Evolutionary conservation across 2,797 vertebrate species (phyloP).

Genomic region (Sebastes oblongus): DNA sequence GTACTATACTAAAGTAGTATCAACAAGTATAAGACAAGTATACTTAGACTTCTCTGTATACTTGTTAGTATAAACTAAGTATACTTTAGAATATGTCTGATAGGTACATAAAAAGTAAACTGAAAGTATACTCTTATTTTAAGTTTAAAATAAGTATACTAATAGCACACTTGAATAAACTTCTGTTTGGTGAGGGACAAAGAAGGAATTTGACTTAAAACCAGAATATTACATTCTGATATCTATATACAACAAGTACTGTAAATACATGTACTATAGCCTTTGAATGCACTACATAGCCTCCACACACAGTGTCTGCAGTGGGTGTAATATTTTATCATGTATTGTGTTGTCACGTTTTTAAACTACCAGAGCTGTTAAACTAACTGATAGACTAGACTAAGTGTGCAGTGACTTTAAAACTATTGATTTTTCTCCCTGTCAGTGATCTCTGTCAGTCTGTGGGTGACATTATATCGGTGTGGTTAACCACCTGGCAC

Average conservation of each 20-base stretch:
- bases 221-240: not conserved
- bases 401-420: not conserved
- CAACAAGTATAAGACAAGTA: too few relatives aligned
- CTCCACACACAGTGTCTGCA: not conserved
- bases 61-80: too few relatives aligned
- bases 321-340: not conserved
- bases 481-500: conserved; percentile 45
- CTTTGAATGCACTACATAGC: not conserved
- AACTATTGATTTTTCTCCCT: not conserved
- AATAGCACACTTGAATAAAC: too few relatives aligned
- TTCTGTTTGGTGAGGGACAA: too few relatives aligned
- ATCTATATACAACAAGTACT: not conserved
- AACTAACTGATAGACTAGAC: not conserved
- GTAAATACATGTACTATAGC: not conserved
- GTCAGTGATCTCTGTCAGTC: not conserved
- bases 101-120: too few relatives aligned
- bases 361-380: not conserved
- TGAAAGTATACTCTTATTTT: too few relatives aligned
- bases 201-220: not conserved
- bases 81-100: too few relatives aligned
- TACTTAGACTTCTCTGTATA: too few relatives aligned
- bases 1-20: too few relatives aligned
- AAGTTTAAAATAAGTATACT: too few relatives aligned
- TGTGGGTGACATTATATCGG: conserved; percentile 5
- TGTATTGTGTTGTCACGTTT: not conserved